Percentiles rank a stretch among this genome's conserved stretches.
These are phyloP conservation scores for Steromphala cineraria DNA, from an alignment of 2,888 invertebrate genomes.

Conservation along the genomic window DNA sequence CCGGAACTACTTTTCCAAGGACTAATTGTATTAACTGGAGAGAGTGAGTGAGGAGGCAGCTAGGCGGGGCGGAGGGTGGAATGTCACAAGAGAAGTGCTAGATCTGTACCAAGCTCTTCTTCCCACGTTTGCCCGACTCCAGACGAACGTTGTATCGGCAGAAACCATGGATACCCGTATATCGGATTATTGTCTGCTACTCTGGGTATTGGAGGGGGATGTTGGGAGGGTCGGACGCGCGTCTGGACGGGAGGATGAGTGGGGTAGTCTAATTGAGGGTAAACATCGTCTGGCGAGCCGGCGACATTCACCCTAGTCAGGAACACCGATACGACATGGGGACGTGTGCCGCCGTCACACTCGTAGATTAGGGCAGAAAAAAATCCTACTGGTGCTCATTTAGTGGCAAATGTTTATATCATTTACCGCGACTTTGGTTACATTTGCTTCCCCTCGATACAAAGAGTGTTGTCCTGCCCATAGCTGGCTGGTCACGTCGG, in stretches of 20 bases:
- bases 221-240: neutral
- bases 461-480: neutral
- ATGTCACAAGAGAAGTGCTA: too few species aligned
- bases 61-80: too few species aligned
- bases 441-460: slow-evolving; percentile 7
- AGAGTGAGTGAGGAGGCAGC: too few species aligned
- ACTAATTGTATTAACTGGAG: too few species aligned
- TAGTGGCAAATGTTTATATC: slow-evolving; percentile 18
- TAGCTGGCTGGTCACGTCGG: slow-evolving; percentile 2
- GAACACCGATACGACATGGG: neutral
- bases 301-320: neutral
- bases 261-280: neutral
- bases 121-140: too few species aligned
- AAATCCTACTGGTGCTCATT: slow-evolving; percentile 17
- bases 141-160: too few species aligned
- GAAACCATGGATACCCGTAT: slow-evolving; percentile 11
- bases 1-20: too few species aligned
- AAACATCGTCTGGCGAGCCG: slow-evolving; percentile 8
- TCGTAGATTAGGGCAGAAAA: slow-evolving; percentile 1
- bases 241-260: neutral
- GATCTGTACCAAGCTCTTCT: too few species aligned
- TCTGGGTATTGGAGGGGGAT: neutral
- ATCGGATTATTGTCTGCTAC: slow-evolving; percentile 19
- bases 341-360: neutral
- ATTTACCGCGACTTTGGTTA: slow-evolving; percentile 19